These are phyloP conservation scores for Leptinotarsa defecta DNA, from an alignment of 1,140 invertebrate genomes.

Conservation along the genomic window DNA sequence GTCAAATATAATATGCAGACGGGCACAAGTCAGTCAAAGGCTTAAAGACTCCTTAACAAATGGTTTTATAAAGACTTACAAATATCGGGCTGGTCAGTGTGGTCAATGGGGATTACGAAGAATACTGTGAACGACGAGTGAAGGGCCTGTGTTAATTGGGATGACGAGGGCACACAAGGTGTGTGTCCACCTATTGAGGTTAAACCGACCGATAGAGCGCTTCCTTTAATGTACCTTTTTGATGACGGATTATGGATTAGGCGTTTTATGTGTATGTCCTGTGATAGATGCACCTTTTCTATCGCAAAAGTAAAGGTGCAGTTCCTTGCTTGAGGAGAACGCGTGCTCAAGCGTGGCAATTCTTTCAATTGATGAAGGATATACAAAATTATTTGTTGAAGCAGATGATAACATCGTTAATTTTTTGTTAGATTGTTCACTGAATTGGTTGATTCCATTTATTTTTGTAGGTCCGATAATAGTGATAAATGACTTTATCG, in stretches of 20 bases:
- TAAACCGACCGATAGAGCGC: constrained; percentile 16
- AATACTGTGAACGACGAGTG: constrained; percentile 28
- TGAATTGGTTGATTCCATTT: too few species aligned
- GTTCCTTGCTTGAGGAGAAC: neutral
- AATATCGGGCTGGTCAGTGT: constrained; percentile 24
- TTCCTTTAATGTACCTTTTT: constrained; percentile 13
- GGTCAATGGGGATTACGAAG: constrained; percentile 33
- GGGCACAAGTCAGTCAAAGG: constrained; percentile 26
- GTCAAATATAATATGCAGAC: neutral
- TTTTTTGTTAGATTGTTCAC: too few species aligned
- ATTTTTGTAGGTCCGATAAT: too few species aligned
- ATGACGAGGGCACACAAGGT: constrained; percentile 25
- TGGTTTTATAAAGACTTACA: constrained; percentile 31
- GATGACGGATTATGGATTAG: constrained; percentile 30
- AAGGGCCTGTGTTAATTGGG: constrained; percentile 34
- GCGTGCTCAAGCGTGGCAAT: neutral
- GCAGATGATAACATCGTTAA: too few species aligned
- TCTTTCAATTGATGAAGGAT: too few species aligned
- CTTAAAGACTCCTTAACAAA: constrained; percentile 31
- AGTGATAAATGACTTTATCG: too few species aligned
- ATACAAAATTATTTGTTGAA: too few species aligned
- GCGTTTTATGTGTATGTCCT: constrained; percentile 6
- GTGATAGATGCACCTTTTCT: constrained; percentile 1
- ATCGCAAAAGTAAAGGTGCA: neutral
- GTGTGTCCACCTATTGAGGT: constrained; percentile 18